Percentiles rank a stretch among this genome's conserved stretches.
These are phyloP conservation scores for Thryonomys swinderianus DNA, from an alignment of 2,113 vertebrate species.

Conservation along the genomic window DNA sequence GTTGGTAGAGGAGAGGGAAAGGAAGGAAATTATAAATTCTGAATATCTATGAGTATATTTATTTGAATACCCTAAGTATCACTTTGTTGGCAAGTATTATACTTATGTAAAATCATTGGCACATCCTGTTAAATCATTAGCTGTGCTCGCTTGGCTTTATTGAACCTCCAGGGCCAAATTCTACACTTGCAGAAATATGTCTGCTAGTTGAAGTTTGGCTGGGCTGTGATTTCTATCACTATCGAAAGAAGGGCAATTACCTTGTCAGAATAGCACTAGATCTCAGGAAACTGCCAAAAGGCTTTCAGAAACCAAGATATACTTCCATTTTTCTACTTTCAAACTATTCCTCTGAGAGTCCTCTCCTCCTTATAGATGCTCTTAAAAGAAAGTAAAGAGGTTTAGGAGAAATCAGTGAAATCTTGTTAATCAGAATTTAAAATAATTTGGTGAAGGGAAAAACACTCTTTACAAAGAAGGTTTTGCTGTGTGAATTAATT, in stretches of 20 bases:
- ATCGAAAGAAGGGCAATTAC: constrained; percentile 44
- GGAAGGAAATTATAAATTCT: neutral
- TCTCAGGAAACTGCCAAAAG: constrained; percentile 33
- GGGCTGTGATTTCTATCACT: constrained; percentile 14
- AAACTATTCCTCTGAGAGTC: neutral
- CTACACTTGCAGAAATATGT: constrained; percentile 2
- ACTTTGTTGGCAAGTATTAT: neutral
- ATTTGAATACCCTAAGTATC: neutral
- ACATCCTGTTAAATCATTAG: neutral
- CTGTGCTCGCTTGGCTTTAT: constrained; percentile 11
- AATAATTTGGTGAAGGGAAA: constrained; percentile 27
- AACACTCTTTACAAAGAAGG: constrained; percentile 9
- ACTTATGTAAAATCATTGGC: neutral
- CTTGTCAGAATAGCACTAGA: constrained; percentile 51
- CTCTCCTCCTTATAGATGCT: neutral
- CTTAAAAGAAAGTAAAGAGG: constrained; percentile 49
- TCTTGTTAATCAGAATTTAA: constrained; percentile 5
- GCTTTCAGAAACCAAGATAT: constrained; percentile 42
- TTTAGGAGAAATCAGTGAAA: constrained; percentile 15
- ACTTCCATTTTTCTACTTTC: constrained; percentile 3
- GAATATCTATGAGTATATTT: neutral
- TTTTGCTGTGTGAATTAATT: constrained; percentile 38
- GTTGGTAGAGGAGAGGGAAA: neutral
- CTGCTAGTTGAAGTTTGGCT: constrained; percentile 34
- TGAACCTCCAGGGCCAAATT: neutral